phyloP scores from a whole-genome alignment of 1,140 invertebrate genomes.

The Trinorchestia longiramus region DNA sequence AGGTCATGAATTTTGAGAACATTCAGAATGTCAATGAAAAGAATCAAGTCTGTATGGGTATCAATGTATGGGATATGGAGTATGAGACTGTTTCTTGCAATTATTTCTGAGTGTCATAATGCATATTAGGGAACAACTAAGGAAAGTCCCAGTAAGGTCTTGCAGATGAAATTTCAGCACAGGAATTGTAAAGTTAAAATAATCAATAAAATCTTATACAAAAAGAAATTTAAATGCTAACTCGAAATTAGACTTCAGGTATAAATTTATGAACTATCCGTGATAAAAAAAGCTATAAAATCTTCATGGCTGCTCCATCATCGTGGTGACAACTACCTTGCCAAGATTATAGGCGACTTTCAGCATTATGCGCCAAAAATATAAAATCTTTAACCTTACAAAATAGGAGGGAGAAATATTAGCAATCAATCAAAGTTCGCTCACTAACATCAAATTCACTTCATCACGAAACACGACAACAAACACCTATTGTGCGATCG shows the following conservation, averaged over 20 bases:
- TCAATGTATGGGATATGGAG: neutral
- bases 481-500: constrained; percentile 44
- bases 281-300: neutral
- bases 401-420: neutral
- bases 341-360: neutral
- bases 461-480: constrained; percentile 27
- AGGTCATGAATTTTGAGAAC: neutral
- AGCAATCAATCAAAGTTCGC: neutral
- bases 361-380: neutral
- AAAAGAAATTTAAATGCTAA: neutral
- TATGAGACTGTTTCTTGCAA: neutral
- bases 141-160: neutral
- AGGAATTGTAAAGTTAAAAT: neutral
- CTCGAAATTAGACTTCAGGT: neutral
- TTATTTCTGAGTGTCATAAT: neutral
- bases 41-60: neutral
- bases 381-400: neutral
- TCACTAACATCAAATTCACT: constrained; percentile 6
- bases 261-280: neutral
- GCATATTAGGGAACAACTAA: neutral
- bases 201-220: neutral
- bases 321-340: neutral
- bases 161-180: neutral
- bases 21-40: neutral
- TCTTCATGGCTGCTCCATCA: neutral